Evolutionary conservation across 2,113 vertebrate species (phyloP).

Genomic region (Pavo muticus): DNA sequence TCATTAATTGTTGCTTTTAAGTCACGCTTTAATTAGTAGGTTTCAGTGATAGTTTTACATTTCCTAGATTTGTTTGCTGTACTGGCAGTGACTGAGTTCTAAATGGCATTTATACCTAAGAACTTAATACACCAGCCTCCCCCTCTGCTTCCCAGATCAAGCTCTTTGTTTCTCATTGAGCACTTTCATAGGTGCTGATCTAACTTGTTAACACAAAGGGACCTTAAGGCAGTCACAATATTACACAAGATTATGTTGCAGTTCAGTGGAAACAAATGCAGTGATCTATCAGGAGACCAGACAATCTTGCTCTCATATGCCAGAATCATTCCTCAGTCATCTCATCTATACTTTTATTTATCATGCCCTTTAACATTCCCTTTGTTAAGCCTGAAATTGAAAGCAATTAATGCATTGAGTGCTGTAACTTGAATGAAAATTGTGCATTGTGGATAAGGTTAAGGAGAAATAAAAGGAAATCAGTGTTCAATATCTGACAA

Average conservation of each 20-base stretch:
- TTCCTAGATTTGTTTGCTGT: neutral
- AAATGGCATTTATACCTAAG: neutral
- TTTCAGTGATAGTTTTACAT: neutral
- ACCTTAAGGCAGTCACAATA: neutral
- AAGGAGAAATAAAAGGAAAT: neutral
- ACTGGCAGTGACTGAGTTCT: neutral
- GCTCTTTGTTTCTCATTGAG: neutral
- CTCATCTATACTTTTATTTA: neutral
- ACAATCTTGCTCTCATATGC: neutral
- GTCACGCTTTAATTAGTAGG: slow-evolving; percentile 16
- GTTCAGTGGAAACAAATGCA: neutral
- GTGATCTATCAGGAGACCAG: neutral
- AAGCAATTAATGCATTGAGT: neutral
- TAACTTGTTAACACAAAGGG: neutral
- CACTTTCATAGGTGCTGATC: neutral
- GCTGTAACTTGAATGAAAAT: neutral
- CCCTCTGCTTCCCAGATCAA: neutral
- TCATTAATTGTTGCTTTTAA: slow-evolving; percentile 24
- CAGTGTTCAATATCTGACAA: neutral
- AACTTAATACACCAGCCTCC: neutral
- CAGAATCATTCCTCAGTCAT: neutral
- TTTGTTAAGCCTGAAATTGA: neutral
- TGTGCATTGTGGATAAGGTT: neutral
- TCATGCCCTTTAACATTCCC: neutral
- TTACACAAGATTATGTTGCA: neutral